A percentile compares a stretch with the other conserved stretches of the same genome.
Conservation (phyloP, 2,113 vertebrate genomes). For the Rhinoderma darwinii region DNA sequence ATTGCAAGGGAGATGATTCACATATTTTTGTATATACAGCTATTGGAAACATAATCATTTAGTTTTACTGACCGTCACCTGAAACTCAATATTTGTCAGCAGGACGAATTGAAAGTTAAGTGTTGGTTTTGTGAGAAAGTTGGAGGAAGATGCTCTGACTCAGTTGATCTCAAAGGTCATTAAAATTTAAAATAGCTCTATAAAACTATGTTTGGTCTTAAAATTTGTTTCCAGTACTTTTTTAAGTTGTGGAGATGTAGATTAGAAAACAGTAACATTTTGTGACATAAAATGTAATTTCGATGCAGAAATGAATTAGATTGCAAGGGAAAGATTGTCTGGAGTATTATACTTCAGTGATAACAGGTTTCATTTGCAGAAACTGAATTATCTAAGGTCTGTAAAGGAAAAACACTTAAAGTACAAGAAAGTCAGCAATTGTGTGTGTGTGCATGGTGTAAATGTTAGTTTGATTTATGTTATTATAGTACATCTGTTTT, state of each 20-base stretch:
- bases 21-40: slow-evolving; percentile 11
- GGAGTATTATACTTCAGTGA: slow-evolving; percentile 16
- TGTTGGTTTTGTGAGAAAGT: slow-evolving; percentile 1
- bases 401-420: slow-evolving; percentile 9
- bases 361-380: slow-evolving; percentile 27
- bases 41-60: slow-evolving; percentile 32
- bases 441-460: too few relatives aligned
- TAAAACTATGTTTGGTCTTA: slow-evolving; percentile 35
- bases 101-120: slow-evolving; percentile 14
- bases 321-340: background rate
- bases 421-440: background rate
- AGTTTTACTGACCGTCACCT: slow-evolving; percentile 31
- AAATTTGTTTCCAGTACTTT: slow-evolving; percentile 20
- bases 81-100: slow-evolving; percentile 35
- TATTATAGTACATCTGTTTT: background rate
- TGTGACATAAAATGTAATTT: slow-evolving; percentile 41
- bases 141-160: background rate
- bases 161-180: slow-evolving; percentile 18
- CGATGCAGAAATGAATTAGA: slow-evolving; percentile 4
- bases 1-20: slow-evolving; percentile 16
- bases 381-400: background rate
- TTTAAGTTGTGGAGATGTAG: slow-evolving; percentile 20
- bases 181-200: slow-evolving; percentile 43
- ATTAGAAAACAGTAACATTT: slow-evolving; percentile 35
- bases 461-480: background rate